Conservation (phyloP, 2,888 invertebrate species). For the Drosophila falleni region DNA sequence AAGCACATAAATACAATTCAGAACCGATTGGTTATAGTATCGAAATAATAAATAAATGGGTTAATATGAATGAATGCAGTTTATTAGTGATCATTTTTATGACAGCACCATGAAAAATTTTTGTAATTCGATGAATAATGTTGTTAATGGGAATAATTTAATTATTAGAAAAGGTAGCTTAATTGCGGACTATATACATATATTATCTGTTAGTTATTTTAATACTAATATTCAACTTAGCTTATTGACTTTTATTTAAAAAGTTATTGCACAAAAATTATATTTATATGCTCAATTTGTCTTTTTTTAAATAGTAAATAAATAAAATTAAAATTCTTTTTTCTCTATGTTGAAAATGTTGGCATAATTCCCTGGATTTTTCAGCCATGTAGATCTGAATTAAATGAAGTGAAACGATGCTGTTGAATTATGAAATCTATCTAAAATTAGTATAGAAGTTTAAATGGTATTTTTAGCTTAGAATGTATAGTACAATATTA, state of each 20-base stretch:
- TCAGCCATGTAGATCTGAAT: background rate
- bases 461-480: background rate
- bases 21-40: background rate
- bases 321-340: background rate
- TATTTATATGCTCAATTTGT: too few species aligned
- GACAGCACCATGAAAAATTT: background rate
- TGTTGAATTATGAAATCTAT: background rate
- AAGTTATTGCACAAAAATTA: background rate
- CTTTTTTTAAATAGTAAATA: background rate
- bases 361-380: background rate
- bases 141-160: background rate
- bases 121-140: background rate
- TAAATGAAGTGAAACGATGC: background rate
- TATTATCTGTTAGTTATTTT: too few species aligned
- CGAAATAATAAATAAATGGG: background rate
- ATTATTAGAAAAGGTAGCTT: background rate
- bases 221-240: background rate
- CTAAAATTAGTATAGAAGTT: too few species aligned
- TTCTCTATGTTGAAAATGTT: background rate
- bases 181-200: background rate
- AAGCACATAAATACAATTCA: background rate
- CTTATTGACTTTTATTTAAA: background rate
- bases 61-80: background rate
- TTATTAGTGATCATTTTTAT: constrained; percentile 1
- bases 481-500: too few species aligned